A percentile compares a stretch with the other conserved stretches of the same genome.
Conservation (phyloP, 2,888 invertebrate genomes). For the Mythimna lalbum region DNA sequence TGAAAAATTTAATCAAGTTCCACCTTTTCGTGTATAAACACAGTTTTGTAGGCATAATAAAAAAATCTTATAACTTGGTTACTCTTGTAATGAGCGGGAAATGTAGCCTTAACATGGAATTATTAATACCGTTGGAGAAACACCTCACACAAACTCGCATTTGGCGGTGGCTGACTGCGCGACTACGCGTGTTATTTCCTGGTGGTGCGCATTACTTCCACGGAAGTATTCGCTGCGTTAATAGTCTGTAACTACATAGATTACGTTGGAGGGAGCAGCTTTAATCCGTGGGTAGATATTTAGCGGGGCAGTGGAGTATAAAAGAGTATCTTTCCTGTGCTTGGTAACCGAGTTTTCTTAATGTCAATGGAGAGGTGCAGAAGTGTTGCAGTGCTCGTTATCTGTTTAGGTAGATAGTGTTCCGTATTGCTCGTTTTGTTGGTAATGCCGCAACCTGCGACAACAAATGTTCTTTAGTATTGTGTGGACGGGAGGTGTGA, state of each 20-base stretch:
- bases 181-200: slow-evolving; percentile 56
- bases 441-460: slow-evolving; percentile 33
- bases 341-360: slow-evolving; percentile 68
- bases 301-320: slow-evolving; percentile 51
- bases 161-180: slow-evolving; percentile 33
- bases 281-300: slow-evolving; percentile 47
- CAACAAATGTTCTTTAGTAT: slow-evolving; percentile 32
- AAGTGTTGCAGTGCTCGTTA: slow-evolving; percentile 69
- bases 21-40: background rate
- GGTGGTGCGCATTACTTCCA: slow-evolving; percentile 49
- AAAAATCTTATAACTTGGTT: slow-evolving; percentile 21
- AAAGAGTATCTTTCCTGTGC: slow-evolving; percentile 64
- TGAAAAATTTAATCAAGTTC: slow-evolving; percentile 12
- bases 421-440: slow-evolving; percentile 62
- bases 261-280: slow-evolving; percentile 35
- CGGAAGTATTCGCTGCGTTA: slow-evolving; percentile 39
- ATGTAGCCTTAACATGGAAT: slow-evolving; percentile 18
- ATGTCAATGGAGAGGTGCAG: slow-evolving; percentile 67
- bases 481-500: slow-evolving; percentile 37
- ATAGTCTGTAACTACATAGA: slow-evolving; percentile 58
- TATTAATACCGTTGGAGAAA: slow-evolving; percentile 25
- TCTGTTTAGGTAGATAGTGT: slow-evolving; percentile 75
- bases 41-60: slow-evolving; percentile 16
- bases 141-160: slow-evolving; percentile 24
- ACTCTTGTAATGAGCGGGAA: slow-evolving; percentile 19